Evolutionary conservation across 2,797 vertebrate genomes (phyloP).

Genomic region (Bucorvus abyssinicus): DNA sequence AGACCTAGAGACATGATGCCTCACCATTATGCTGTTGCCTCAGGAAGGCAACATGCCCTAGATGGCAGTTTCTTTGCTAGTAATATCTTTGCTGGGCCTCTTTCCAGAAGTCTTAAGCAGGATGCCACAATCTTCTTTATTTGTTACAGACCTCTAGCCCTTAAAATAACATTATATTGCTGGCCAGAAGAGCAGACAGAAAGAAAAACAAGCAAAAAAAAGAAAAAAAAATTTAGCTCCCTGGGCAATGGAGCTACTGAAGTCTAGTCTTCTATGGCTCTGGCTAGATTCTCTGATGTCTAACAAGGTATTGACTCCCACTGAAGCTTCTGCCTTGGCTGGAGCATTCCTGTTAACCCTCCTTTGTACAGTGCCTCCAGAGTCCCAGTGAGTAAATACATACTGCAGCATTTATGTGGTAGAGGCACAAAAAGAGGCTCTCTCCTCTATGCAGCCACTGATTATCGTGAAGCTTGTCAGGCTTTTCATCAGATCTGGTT

Average conservation of each 20-base stretch:
- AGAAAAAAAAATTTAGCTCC: background rate
- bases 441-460: background rate
- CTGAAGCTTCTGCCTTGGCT: background rate
- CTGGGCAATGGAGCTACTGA: background rate
- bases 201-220: background rate
- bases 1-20: background rate
- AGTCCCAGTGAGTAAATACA: background rate
- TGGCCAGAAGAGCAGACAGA: background rate
- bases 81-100: background rate
- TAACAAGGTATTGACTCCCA: background rate
- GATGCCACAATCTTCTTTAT: background rate
- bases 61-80: background rate
- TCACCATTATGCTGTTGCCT: fast-evolving
- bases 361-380: background rate
- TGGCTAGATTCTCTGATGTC: background rate
- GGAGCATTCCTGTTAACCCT: background rate
- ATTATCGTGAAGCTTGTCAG: background rate
- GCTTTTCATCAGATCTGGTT: background rate
- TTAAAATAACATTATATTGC: background rate
- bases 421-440: background rate
- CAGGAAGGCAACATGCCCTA: background rate
- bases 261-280: background rate
- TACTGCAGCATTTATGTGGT: background rate
- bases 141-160: background rate
- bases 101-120: background rate